Conservation (phyloP, 2,113 vertebrate genomes). For the Bettongia penicillata region DNA sequence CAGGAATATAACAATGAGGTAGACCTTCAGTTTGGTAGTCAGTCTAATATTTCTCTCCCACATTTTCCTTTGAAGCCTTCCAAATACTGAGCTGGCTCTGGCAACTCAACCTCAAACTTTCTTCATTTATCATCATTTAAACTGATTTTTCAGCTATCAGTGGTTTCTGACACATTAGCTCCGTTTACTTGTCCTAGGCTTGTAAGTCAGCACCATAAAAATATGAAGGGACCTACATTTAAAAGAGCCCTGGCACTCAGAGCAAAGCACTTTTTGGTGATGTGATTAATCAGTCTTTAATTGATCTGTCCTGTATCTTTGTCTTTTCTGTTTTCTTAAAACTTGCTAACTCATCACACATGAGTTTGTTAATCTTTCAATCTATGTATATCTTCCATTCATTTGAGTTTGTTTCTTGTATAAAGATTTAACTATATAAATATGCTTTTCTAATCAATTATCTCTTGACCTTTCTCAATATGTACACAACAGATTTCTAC, state of each 20-base stretch:
- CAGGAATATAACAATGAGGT: too few species aligned
- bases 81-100: too few species aligned
- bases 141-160: not conserved
- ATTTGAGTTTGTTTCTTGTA: not conserved
- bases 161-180: not conserved
- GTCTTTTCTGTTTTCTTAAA: not conserved
- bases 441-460: not conserved
- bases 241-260: not conserved
- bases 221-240: not conserved
- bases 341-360: not conserved
- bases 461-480: not conserved
- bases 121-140: not conserved
- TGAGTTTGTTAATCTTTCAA: not conserved
- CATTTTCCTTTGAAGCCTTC: too few species aligned
- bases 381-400: not conserved
- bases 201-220: not conserved
- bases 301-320: slow-evolving; percentile 14
- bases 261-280: not conserved
- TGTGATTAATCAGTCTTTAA: not conserved
- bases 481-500: not conserved
- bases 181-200: not conserved
- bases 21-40: too few species aligned
- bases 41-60: too few species aligned
- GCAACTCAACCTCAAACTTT: not conserved
- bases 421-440: not conserved